Conservation (phyloP, 2,113 vertebrate genomes). For the Galeopterus variegatus region DNA sequence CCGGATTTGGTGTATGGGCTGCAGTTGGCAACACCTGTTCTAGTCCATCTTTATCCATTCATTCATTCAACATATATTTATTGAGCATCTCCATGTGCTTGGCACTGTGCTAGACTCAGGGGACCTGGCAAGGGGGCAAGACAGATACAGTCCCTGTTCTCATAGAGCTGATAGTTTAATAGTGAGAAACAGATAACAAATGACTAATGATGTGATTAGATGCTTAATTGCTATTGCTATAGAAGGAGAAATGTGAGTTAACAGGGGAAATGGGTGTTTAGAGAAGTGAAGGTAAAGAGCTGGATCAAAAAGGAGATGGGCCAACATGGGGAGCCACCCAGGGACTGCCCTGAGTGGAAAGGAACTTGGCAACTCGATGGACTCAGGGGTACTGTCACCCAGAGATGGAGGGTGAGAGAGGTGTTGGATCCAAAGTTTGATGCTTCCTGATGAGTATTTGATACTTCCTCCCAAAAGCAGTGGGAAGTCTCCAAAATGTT, state of each 20-base stretch:
- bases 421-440: neutral
- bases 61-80: neutral
- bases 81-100: neutral
- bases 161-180: neutral
- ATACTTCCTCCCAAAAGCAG: neutral
- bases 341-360: accelerated
- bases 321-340: no score
- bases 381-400: neutral
- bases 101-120: no score
- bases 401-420: neutral
- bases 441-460: neutral
- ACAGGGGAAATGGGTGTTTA: neutral
- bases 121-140: neutral
- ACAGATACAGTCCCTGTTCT: neutral
- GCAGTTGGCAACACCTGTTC: neutral
- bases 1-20: neutral
- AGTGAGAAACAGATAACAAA: neutral
- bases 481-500: neutral
- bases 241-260: neutral
- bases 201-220: neutral
- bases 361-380: neutral
- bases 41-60: neutral
- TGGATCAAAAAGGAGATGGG: neutral
- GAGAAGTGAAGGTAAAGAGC: no score
- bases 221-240: neutral